Base-by-base conservation (phyloP, 2,797 vertebrate genomes). In the Melanotaenia boesemani region DNA sequence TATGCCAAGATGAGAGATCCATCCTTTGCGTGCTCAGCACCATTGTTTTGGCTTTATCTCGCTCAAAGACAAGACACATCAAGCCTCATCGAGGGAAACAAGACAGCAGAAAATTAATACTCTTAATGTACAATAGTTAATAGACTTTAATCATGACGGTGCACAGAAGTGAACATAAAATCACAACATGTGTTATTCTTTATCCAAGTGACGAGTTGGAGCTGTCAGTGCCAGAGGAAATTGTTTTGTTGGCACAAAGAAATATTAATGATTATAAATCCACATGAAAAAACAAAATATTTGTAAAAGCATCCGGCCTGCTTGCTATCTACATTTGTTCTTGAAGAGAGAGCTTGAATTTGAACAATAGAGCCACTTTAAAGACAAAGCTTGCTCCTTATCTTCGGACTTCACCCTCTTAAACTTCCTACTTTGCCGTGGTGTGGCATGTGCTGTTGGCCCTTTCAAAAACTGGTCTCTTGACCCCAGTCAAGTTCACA, bases 381-480 rank as follows among this genome's bases (percentile, higher is more conserved):
- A 83, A 72, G 79, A 90, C 88, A 93, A 93, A 89, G 84, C 88
- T 74, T 3, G 56, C 55, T 60, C 71, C 92, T 94, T 95, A 94
- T 95, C 93, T 93, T 67, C 65, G 68, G 64, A 89, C 67, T 74
- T 83, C 93, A 92, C 92, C 84, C 85, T 80, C 80, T 81, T 86
- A 74, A 84, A 91, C 84, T 92, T 94, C 91, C 92, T 93, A 88
- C 86, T 86, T 67, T 81, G 80, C 86, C 65, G 46, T 59, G 62
- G 70, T 63, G 76, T 71, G 74, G 74, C 37, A 75, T 62, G 59
- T 70, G 65, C 55, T 54, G 30, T 56, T 71, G 61, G 75, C 37
- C 60, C 63, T 60, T 82, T 67, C 39, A 16, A 87, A 90, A 83
- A 71, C 71, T 68, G 36, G 74, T 88, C 84, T 74, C 65, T 73